Base-by-base conservation (phyloP, 2,797 vertebrate genomes). In the Chloroceryle inda region DNA sequence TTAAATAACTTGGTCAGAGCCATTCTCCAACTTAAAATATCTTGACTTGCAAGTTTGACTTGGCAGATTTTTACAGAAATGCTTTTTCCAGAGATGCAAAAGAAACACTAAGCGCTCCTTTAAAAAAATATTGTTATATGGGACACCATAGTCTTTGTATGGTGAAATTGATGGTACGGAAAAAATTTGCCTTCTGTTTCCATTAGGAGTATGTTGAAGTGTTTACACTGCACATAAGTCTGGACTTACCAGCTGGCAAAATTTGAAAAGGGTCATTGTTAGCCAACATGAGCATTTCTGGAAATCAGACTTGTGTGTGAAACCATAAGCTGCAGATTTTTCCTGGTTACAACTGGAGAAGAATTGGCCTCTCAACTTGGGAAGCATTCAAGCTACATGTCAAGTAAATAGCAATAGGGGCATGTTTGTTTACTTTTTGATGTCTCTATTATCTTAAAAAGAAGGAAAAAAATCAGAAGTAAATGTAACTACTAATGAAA, bases 11-110 rank as follows among this genome's bases (percentile, higher is more conserved):
- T 75, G 49, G 26, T 80, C 68, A 69, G 55, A 92, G 11, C 23
- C 33, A 38, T 83, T 89, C 61, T 84, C 59, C 56, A 85, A 56
- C 59, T 91, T 84, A 88, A 89, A 92, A 68, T 83, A 47, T 44
- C 79, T 91, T 81, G 58, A 91, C 76, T 75, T 84, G 62, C 69
- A 91, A 86, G 92, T 84, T 96, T 91, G 44, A 6, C 62, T 96
- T 90, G 92, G 91, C 79, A 86, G 63, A 62, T 84, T 91, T 88
- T 75, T 94, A 37, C 69, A 89, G 76, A 88, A 95, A 88, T 91
- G 47, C 13, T 76, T 94, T 94, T 96, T 94, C 85, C 94, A 96
- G 79, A 88, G 82, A 88, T 69, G 22, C 53, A 88, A 81, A 93
- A 86, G 83, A 86, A 93, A 81, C 33, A 62, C 17, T 81, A 33